Base-by-base conservation (phyloP, 2,113 vertebrate genomes). In the Syngnathus typhle region DNA sequence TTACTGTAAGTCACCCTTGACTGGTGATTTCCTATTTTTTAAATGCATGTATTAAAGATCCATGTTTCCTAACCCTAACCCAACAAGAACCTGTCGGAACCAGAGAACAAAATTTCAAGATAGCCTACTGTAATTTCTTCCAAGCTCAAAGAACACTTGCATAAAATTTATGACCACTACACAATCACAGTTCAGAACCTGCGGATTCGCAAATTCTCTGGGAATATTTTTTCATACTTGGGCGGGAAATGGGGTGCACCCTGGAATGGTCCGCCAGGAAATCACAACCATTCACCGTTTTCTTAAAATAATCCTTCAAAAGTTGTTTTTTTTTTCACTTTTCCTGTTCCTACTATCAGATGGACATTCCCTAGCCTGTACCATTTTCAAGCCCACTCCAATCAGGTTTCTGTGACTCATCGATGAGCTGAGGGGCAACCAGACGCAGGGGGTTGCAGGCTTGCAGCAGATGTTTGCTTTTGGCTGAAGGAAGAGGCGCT, bases 381-480 rank as follows among this genome's bases (percentile, higher is more conserved):
- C 27, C 27, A 32, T 27, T 70, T 55, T 12, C n/a, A 1, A 11
- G 61, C 43, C 27, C 44, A 39, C 23, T 64, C 43, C 11, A 23
- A 51, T 32, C 52, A 73, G 5, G 6, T 59, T 59, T 37, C 16
- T 37, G 7, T 23, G 2, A 18, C 7, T 37, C 15, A 27, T 37
- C 18, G 27, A 59, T 12, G 23, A 59, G 27, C 13, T 6, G 58
- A 72, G 51, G 73, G 75, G 18, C 18, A 49, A 49, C 18, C 47
- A 49, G 47, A 49, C 6, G 19, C 47, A 7, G 47, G 47, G 44
- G 56, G 60, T 60, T 76, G 63, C 68, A 74, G 60, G 75, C 80
- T 43, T 23, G 38, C 76, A 76, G 69, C 77, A 89, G 79, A 89
- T 89, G 89, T 90, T 90, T 89, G 83, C 70, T 51, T 83, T 90